Evolutionary conservation across 2,888 invertebrate genomes (phyloP).

Genomic region (Drosophila acutilabella): DNA sequence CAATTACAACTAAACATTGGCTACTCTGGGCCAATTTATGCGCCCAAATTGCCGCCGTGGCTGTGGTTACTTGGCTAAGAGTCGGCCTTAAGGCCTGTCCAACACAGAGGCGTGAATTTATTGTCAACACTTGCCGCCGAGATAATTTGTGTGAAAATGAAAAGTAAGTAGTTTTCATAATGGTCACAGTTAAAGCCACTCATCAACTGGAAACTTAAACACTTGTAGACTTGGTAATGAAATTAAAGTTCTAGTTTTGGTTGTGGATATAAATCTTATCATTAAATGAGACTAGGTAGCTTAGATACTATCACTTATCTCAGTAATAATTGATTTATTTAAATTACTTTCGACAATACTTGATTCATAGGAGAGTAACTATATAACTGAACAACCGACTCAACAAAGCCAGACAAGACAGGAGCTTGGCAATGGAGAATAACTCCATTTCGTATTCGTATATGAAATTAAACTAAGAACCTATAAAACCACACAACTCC

Average conservation of each 20-base stretch:
- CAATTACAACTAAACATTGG: slow-evolving; percentile 16
- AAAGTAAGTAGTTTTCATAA: slow-evolving; percentile 63
- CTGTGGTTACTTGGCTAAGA: slow-evolving; percentile 29
- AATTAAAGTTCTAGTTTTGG: slow-evolving; percentile 2
- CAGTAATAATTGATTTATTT: not conserved
- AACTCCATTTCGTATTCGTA: slow-evolving; percentile 42
- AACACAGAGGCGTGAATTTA: slow-evolving; percentile 55
- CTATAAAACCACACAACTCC: slow-evolving; percentile 66
- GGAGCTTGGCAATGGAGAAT: slow-evolving; percentile 7
- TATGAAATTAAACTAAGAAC: slow-evolving; percentile 65
- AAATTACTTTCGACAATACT: not conserved
- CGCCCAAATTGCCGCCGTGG: slow-evolving; percentile 32
- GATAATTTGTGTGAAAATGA: slow-evolving; percentile 77
- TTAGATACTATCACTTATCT: not conserved
- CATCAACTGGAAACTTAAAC: not conserved
- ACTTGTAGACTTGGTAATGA: slow-evolving; percentile 1
- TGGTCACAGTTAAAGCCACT: slow-evolving; percentile 16
- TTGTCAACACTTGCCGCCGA: slow-evolving; percentile 66
- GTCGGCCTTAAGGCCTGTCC: slow-evolving; percentile 27
- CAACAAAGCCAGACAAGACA: no score
- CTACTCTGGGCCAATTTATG: slow-evolving; percentile 51
- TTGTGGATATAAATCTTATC: not conserved
- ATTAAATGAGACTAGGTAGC: no score
- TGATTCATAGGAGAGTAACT: slow-evolving; percentile 18
- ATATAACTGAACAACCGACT: slow-evolving; percentile 48